Conservation (phyloP, 2,113 vertebrate species). For the Rhombomys opimus region DNA sequence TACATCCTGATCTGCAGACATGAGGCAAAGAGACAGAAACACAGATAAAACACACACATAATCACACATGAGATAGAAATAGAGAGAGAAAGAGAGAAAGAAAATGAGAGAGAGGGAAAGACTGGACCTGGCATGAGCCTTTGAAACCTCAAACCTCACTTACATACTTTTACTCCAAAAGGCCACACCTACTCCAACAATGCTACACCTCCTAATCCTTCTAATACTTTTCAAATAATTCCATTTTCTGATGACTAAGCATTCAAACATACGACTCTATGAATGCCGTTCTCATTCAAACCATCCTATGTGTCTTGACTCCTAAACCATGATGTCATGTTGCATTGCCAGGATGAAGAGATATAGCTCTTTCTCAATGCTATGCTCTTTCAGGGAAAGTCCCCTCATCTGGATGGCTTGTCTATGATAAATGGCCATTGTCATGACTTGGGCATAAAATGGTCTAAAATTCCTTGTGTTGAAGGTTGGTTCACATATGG, state of each 20-base stretch:
- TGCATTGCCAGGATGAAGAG: not conserved
- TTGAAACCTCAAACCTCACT: not conserved
- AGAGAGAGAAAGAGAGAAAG: not conserved
- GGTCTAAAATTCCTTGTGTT: too few relatives aligned
- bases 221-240: not conserved
- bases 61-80: not conserved
- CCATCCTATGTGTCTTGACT: not conserved
- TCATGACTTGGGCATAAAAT: not conserved
- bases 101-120: not conserved
- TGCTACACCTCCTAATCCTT: not conserved
- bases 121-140: not conserved
- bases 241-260: not conserved
- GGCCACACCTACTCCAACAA: not conserved
- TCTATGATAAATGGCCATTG: not conserved
- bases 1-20: not conserved
- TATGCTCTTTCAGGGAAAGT: not conserved
- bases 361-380: not conserved
- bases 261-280: not conserved
- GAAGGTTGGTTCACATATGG: not conserved
- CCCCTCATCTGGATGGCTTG: not conserved
- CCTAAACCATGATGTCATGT: not conserved
- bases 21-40: not conserved
- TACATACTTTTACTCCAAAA: not conserved
- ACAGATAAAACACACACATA: not conserved
- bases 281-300: not conserved